Conservation (phyloP, 2,113 vertebrate genomes). For the Tetrax tetrax region DNA sequence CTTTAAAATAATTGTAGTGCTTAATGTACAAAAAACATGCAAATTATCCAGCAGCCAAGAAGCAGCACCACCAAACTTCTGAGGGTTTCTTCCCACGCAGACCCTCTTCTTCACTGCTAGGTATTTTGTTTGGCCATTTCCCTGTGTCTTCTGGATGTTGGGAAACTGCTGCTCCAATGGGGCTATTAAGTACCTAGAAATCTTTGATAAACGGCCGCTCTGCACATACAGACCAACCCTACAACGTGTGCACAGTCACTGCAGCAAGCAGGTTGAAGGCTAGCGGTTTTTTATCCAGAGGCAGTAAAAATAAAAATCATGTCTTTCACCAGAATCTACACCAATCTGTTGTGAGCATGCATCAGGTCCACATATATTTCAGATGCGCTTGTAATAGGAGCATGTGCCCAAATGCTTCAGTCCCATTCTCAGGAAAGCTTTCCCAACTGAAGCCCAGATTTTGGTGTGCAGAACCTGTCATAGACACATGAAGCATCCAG, state of each 20-base stretch:
- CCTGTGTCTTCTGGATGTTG: not conserved
- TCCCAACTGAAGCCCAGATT: not conserved
- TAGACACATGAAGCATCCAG: not conserved
- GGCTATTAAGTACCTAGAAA: too few relatives aligned
- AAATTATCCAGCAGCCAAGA: not conserved
- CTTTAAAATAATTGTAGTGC: not conserved
- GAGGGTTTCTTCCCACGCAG: not conserved
- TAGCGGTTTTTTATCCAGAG: not conserved
- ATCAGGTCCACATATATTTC: not conserved
- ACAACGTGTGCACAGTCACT: not conserved
- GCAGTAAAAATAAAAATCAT: not conserved
- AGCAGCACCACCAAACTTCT: not conserved
- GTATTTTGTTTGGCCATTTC: not conserved
- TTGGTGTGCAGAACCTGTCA: not conserved
- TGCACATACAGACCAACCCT: not conserved
- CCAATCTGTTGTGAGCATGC: not conserved
- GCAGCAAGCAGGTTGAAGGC: not conserved
- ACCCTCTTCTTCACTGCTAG: not conserved
- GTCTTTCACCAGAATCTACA: not conserved
- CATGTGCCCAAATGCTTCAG: fast-evolving
- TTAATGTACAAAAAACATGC: not conserved
- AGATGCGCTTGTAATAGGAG: not conserved
- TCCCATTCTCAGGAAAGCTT: not conserved
- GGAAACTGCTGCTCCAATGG: not conserved
- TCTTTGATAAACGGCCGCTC: not conserved